phyloP scores from a whole-genome alignment of 1,140 invertebrate genomes.

The Melanaphis sacchari region DNA sequence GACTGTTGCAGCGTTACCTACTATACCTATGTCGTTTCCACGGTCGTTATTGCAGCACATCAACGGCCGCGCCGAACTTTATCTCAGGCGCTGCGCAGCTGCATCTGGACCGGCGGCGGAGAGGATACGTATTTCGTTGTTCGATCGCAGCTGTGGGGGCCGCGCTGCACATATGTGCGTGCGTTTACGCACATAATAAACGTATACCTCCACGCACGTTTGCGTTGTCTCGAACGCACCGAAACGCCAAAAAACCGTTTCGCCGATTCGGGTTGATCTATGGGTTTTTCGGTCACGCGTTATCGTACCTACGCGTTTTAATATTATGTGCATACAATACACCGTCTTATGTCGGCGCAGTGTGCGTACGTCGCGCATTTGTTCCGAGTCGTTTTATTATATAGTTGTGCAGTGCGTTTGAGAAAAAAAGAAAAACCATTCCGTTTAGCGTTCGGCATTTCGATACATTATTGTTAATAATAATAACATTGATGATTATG shows the following conservation, averaged over 20 bases:
- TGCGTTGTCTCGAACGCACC: background rate
- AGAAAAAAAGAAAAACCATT: background rate
- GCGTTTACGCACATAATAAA: too few relatives aligned
- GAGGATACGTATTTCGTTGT: conserved; percentile 6
- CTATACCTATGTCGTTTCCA: background rate
- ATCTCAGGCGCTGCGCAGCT: background rate
- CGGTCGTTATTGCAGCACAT: background rate
- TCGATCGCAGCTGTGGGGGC: background rate
- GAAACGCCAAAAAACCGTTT: background rate
- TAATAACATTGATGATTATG: too few relatives aligned
- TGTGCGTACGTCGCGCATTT: background rate
- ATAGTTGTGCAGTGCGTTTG: background rate
- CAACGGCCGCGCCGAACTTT: conserved; percentile 18
- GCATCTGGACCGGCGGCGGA: background rate
- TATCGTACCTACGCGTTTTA: background rate
- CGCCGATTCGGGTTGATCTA: conserved; percentile 37
- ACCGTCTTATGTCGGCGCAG: too few relatives aligned
- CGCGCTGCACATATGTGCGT: background rate
- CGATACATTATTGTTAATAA: background rate
- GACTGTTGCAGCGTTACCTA: too few relatives aligned
- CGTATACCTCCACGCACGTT: background rate
- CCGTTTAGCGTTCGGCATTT: background rate
- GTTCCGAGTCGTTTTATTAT: background rate
- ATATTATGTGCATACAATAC: background rate
- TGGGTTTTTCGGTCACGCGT: background rate